Conservation (phyloP, 2,797 vertebrate species). For the Anguilla anguilla region DNA sequence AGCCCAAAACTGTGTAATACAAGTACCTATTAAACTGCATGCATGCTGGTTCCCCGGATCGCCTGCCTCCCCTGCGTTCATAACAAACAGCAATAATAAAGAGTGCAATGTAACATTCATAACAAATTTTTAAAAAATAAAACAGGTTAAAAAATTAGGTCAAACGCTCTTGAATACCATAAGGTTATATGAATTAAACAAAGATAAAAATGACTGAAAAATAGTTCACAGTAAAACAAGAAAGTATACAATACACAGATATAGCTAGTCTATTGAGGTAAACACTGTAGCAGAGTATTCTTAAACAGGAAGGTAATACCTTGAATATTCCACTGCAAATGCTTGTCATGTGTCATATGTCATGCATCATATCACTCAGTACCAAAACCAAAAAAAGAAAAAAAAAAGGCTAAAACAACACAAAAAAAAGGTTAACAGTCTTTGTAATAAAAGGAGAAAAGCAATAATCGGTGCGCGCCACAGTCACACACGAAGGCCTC, state of each 20-base stretch:
- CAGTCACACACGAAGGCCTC: conserved; percentile 42
- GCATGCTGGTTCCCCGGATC: background rate
- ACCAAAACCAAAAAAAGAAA: conserved; percentile 17
- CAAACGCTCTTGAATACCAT: background rate
- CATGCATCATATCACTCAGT: background rate
- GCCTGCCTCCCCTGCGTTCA: background rate
- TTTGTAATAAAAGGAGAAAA: conserved; percentile 7
- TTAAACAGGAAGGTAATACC: conserved; percentile 6
- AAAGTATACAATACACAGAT: background rate
- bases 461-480: conserved; percentile 25
- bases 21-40: background rate
- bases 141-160: background rate
- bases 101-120: background rate
- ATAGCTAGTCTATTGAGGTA: background rate
- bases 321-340: background rate
- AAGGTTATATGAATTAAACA: background rate
- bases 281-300: background rate
- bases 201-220: background rate
- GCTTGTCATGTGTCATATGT: background rate
- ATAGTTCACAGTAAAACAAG: background rate
- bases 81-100: background rate
- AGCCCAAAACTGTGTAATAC: background rate
- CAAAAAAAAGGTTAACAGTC: background rate
- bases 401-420: background rate
- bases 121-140: background rate